Evolutionary conservation across 23 tunicate genomes (phyloP).

Genomic region (Trididemnum nubilum): DNA sequence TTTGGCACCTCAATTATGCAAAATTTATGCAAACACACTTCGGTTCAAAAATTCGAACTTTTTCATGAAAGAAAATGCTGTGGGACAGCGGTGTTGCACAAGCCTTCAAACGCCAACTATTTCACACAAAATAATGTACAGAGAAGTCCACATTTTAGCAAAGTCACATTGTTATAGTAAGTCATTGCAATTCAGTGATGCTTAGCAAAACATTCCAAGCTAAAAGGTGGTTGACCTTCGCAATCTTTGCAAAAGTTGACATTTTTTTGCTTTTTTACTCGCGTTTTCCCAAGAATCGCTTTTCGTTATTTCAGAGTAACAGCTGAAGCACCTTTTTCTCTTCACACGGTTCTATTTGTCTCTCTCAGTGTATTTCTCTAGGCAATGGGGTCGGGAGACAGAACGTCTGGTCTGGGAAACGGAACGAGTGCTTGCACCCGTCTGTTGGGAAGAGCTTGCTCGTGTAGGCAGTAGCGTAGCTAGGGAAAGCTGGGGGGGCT

Average conservation of each 20-base stretch:
- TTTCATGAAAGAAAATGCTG: background rate
- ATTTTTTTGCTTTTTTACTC: background rate
- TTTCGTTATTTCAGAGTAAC: slow-evolving; percentile 1
- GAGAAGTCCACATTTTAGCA: background rate
- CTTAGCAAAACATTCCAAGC: background rate
- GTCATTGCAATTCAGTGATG: slow-evolving; percentile 3
- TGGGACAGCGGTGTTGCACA: background rate
- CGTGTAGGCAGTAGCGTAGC: too few species aligned
- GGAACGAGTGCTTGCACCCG: background rate
- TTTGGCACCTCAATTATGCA: slow-evolving; percentile 1
- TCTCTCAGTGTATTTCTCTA: slow-evolving; percentile 11
- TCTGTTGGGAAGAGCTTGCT: background rate
- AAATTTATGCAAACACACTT: background rate
- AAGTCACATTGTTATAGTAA: too few species aligned
- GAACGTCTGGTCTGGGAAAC: background rate
- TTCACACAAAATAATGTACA: background rate
- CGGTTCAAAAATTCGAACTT: background rate
- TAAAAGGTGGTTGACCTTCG: background rate
- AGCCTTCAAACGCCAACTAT: background rate
- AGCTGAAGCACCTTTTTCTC: slow-evolving; percentile 4
- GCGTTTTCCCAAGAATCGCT: background rate
- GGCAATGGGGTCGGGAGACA: background rate
- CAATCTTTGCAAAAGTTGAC: slow-evolving; percentile 1
- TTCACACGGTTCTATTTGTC: background rate
- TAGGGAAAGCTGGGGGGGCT: too few species aligned